Base-by-base conservation (phyloP, 2,888 invertebrate species). In the Prenolepis imparis region DNA sequence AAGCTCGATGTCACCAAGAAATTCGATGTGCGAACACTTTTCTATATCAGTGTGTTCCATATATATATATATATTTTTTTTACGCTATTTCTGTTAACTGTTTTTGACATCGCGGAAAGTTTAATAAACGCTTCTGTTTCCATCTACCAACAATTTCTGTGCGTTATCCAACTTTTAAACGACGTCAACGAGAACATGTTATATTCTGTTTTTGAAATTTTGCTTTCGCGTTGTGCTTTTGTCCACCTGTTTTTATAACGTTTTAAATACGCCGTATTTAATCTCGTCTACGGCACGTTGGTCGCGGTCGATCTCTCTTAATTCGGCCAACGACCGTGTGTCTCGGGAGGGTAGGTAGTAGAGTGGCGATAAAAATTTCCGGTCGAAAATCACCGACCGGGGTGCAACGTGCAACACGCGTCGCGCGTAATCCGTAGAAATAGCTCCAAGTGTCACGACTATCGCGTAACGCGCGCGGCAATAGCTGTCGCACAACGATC, bases 401-500 rank as follows among this genome's bases (percentile, higher is more conserved):
- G 28, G 28, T 28, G 28, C 28, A 28, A 28, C 28, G 36, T 48
- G 70, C 18, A 59, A 78, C 78, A 32, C 41, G n/a, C 28, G 64
- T 44, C 32, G 55, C 57, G 57, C 41, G 78, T 80, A 80, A 72
- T 80, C 72, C 48, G 18, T 70, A 80, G 59, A 52, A 80, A 80
- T 59, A 72, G 72, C 36, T 48, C 32, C 57, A 80, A 80, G 78
- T 80, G 59, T 80, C 78, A 80, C 78, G 72, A 48, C 72, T 72
- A 72, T 80, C 72, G 78, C 59, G 78, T 72, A 72, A 80, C 78
- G 78, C n/a, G 70, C 32, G 59, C 44, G 72, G 72, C 72, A 70
- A 80, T 72, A 80, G 44, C 59, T 80, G 72, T 80, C 72, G 78
- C 75, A 64, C 72, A 80, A 72, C 48, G 78, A 72, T 72, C 63